phyloP scores from a whole-genome alignment of 1,140 invertebrate genomes.

The Hyposmocoma kahamanoa region DNA sequence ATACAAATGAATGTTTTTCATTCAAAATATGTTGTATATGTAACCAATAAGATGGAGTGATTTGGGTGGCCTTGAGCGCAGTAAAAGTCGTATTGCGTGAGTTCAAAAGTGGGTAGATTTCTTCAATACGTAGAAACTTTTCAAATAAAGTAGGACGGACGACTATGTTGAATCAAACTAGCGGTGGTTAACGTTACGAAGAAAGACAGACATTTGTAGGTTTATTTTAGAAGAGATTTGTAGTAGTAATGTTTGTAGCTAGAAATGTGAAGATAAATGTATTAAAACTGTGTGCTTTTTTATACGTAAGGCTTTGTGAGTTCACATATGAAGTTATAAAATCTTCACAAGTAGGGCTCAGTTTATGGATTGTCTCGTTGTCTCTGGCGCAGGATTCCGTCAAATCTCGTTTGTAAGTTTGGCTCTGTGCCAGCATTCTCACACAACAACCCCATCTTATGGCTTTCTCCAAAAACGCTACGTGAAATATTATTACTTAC shows the following conservation, averaged over 20 bases:
- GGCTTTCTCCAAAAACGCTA: constrained; percentile 1
- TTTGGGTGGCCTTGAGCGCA: background rate
- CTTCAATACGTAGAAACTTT: background rate
- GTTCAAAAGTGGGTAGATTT: background rate
- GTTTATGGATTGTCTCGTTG: background rate
- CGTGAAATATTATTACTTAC: background rate
- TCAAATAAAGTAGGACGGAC: background rate
- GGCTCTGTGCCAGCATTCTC: constrained; percentile 37
- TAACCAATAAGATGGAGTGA: background rate
- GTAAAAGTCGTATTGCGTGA: constrained; percentile 1
- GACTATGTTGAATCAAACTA: background rate
- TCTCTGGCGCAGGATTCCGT: constrained; percentile 14
- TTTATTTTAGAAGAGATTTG: no score
- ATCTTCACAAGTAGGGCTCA: background rate
- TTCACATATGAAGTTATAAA: background rate
- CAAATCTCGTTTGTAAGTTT: constrained; percentile 34
- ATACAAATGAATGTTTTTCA: no score
- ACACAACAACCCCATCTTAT: constrained; percentile 26
- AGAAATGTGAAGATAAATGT: no score
- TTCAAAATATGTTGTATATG: no score
- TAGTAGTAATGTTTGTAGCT: no score
- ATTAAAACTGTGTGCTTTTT: no score
- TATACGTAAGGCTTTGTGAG: no score
- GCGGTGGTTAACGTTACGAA: background rate
- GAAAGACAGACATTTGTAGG: background rate